Base-by-base conservation (phyloP, 1,140 invertebrate genomes). In the Ceratosolen solmsi region DNA sequence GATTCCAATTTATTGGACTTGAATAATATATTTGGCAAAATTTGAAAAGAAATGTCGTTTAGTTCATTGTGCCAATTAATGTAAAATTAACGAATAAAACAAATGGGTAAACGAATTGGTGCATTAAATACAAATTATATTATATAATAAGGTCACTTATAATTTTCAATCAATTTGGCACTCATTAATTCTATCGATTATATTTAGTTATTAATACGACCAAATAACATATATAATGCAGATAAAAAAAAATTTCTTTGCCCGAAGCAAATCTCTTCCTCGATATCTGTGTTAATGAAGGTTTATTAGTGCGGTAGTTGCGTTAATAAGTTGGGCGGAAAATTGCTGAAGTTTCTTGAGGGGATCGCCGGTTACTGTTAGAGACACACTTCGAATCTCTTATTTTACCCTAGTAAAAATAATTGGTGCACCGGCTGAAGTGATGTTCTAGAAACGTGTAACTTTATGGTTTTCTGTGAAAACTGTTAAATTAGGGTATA, bases 281-380 rank as follows among this genome's bases (percentile, higher is more conserved):
- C 36, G 54, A 46, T 41, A 79, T 60, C 13, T 38, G 20, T 22
- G 51, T 70, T 79, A 72, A 72, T 60, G 36, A 79, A 72, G 36
- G 20, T 63, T 73, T 72, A 79, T 71, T 58, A 41, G 38, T 72
- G 33, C 15, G 22, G 49, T 38, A 15, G 46, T 25, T 54, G 49
- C 30, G 49, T 79, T 70, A 54, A 68, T 77, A 27, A 51, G 25
- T 54, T 51, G 22, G 25, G 3, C 5, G n/a, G 46, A 36, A 56
- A 54, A 54, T 73, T 33, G 27, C 71, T 54, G 38, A 36, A 56
- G 41, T 33, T 33, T 73, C 46, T 73, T 54, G n/a, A 49, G 20
- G 41, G 25, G 56, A 58, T 58, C 25, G 22, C 15, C 25, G n/a
- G 56, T 3, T 65, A 9, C 30, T 17, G 15, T 49, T 54, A 38